phyloP scores from a whole-genome alignment of 2,888 invertebrate genomes.

The Aricia artaxerxes region DNA sequence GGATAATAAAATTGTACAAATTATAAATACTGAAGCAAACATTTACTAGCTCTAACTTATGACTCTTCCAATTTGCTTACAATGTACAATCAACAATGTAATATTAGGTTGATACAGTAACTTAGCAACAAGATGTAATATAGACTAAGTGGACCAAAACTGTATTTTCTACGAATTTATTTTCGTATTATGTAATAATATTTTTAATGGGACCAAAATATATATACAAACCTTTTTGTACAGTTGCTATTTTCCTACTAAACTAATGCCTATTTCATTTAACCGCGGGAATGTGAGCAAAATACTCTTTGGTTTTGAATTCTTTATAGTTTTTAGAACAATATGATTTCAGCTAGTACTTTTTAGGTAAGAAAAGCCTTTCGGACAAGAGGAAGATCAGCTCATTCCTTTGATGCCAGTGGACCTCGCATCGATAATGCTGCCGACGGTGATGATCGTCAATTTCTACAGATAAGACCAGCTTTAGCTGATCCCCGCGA shows the following conservation, averaged over 20 bases:
- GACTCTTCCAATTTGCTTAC: too few relatives aligned
- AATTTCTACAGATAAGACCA: conserved; percentile 73
- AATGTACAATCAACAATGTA: not conserved
- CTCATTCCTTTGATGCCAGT: conserved; percentile 69
- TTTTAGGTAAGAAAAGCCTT: conserved; percentile 71
- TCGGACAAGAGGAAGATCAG: conserved; percentile 73
- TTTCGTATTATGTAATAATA: conserved; percentile 49
- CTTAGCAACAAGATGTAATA: conserved; percentile 58
- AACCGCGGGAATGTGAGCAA: conserved; percentile 72
- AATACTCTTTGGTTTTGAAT: not conserved
- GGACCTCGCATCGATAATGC: conserved; percentile 55
- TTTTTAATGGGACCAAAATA: conserved; percentile 61
- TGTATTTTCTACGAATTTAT: conserved; percentile 71
- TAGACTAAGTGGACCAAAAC: conserved; percentile 64
- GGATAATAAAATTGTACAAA: too few relatives aligned
- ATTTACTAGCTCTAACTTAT: too few relatives aligned
- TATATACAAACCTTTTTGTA: conserved; percentile 48
- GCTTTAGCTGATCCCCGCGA: conserved; percentile 66
- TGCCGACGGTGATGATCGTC: conserved; percentile 64
- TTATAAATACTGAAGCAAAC: too few relatives aligned
- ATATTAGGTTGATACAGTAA: conserved; percentile 44
- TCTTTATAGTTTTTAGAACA: not conserved
- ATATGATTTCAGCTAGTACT: not conserved
- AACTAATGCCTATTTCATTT: conserved; percentile 70
- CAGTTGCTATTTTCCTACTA: conserved; percentile 48